Evolutionary conservation across 2,888 invertebrate species (phyloP), one percentile per base, ranked within the genome.

Genomic region (Netelia melanura): DNA sequence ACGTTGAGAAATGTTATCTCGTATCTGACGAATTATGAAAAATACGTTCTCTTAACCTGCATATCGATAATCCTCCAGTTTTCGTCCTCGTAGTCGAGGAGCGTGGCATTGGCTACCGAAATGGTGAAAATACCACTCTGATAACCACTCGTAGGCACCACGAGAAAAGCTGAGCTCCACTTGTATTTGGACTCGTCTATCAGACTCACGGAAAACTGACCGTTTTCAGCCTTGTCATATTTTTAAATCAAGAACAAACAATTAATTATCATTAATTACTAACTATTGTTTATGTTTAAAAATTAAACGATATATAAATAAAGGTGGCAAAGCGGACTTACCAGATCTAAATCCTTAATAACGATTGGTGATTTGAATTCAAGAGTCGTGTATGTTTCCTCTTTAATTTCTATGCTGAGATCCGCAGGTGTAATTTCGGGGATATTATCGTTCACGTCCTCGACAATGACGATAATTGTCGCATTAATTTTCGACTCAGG

Each of bases 381-480:
- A 1, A 95, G 90, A 0, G 94, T 94, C 89, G 94, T 90, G 9
- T 95, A 94, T 3, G 94, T 95, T 89, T 95, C 95, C 91, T 96
- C 96, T 11, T 92, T 88, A 58, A 96, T 95, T 0, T 87, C 83
- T 5, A 95, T 92, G 6, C 70, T 81, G 82, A 94, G 94, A 0
- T 87, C 25, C 0, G 93, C 71, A 3, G 89, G 90, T 14, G 94
- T 89, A 0, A 96, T 95, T 87, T 90, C 89, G 0, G 97, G 97
- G 14, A 89, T 90, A 89, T 97, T 95, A 91, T 97, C 96, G 91
- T 97, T 97, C 43, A 96, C 94, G 89, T 96, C 96, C 30, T 92
- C 90, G 17, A 96, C 93, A 44, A 93, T 91, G 48, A 94, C 91
- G 10, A 89, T 90, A 21, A 94, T 89, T 9, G 84, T 87, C 58